Evolutionary conservation across 2,113 vertebrate genomes (phyloP), one percentile per base, ranked within the genome.

Genomic region (Triplophysa tibetana): DNA sequence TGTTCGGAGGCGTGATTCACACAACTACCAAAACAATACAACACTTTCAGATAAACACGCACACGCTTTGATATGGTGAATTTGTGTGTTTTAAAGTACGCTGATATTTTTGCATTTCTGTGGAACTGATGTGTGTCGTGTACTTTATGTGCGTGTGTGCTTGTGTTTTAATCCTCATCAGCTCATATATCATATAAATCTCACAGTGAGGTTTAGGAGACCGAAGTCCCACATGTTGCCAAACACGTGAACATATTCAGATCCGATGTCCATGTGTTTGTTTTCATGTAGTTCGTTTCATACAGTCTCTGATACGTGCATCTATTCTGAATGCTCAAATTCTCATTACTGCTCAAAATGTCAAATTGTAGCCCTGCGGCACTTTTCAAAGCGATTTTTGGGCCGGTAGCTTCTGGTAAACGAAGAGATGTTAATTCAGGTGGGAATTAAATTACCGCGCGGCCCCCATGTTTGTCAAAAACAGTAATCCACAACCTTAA

Each of bases 281-380:
- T 74, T 43, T 74, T 61, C 69, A 72, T 60, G 70, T 23, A 17
- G 70, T 24, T 61, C 56, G 24, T 61, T 74, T 23, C 1, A 33
- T 38, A 56, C 38, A 9, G 29, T 72, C 38, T 73, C 70, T 61
- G 38, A 61, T 60, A 61, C 56, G 41, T 23, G 70, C n/a, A 12
- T 41, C 56, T 14, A 74, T 74, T 43, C 41, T 43, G 56, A 74
- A 74, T 43, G 16, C 21, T 8, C 13, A 24, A n/a, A 61, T 74
- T 74, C 70, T 74, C 56, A 45, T 74, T 61, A 74, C 54, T 17
- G 33, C 21, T 45, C n/a, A 74, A 74, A 74, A 38, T 74, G 70
- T 61, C 56, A 74, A 43, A 45, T 38, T 61, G 38, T 21, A 17
- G n/a, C 70, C 70, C 56, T 23, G 33, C 21, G 38, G 70, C 70